phyloP scores from a whole-genome alignment of 2,113 vertebrate species.

The Brachypodius melanocephalos region DNA sequence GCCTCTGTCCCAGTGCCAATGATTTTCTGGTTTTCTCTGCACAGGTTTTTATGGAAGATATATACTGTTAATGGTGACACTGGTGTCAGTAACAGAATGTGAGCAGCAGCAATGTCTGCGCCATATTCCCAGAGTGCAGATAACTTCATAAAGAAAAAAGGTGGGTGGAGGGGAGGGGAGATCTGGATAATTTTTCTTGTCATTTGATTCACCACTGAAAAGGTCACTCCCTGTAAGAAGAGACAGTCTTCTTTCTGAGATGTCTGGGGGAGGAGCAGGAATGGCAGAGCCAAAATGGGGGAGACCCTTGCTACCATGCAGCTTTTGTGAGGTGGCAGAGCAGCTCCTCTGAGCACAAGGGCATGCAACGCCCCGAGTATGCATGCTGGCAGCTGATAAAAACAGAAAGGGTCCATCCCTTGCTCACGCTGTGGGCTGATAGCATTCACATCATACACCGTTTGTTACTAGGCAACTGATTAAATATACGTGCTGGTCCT shows the following conservation, averaged over 20 bases:
- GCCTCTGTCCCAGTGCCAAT: neutral
- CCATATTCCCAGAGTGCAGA: conserved; percentile 30
- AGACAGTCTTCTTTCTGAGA: conserved; percentile 26
- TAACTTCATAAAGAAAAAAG: conserved; percentile 50
- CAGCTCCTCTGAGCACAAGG: conserved; percentile 16
- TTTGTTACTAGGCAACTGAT: conserved; percentile 85
- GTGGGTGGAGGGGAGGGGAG: conserved; percentile 38
- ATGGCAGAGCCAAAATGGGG: neutral
- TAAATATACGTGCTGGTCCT: conserved; percentile 80
- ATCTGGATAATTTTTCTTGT: conserved; percentile 56
- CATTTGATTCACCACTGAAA: conserved; percentile 46
- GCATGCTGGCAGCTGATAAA: conserved; percentile 32
- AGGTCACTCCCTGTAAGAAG: conserved; percentile 55
- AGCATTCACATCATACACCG: conserved; percentile 73
- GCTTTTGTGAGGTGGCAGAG: conserved; percentile 31
- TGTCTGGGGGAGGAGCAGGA: conserved; percentile 7
- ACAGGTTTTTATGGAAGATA: neutral
- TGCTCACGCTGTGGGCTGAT: conserved; percentile 67
- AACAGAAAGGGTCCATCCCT: conserved; percentile 65
- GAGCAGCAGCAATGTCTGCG: neutral
- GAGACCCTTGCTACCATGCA: neutral
- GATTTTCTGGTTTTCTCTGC: neutral
- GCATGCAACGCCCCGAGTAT: neutral
- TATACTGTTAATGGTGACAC: conserved; percentile 17
- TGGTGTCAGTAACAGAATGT: conserved; percentile 31